phyloP scores from a whole-genome alignment of 2,888 invertebrate genomes.

The Pyrochroa serraticornis region DNA sequence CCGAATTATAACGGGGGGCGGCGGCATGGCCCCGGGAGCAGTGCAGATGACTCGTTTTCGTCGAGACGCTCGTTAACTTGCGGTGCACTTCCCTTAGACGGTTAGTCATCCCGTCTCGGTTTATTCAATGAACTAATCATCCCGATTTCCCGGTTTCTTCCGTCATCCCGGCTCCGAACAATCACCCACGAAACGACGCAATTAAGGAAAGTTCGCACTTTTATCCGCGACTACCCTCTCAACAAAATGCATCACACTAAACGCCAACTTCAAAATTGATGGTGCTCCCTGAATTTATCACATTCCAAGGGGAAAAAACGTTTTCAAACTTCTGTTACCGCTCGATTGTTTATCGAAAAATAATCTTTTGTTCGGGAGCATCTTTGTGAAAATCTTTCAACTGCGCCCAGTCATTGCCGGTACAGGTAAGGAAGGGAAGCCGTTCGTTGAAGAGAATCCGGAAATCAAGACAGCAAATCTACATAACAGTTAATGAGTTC shows the following conservation, averaged over 20 bases:
- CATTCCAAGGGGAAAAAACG: no score
- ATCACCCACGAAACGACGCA: not conserved
- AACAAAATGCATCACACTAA: not conserved
- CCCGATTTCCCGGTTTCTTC: not conserved
- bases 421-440: constrained; percentile 14
- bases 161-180: not conserved
- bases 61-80: constrained; percentile 12
- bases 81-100: not conserved
- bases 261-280: no score
- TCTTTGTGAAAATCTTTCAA: no score
- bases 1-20: no score
- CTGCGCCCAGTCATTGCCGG: no score
- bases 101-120: not conserved
- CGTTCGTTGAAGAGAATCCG: constrained; percentile 13
- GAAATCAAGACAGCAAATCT: constrained; percentile 20
- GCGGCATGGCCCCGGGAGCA: no score
- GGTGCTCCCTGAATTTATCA: not conserved
- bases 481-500: constrained; percentile 23
- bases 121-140: constrained; percentile 9
- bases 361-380: no score
- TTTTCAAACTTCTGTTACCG: no score
- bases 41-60: not conserved
- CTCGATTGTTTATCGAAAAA: no score
- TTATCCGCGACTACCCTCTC: not conserved
- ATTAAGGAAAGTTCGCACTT: constrained; percentile 4